These are phyloP conservation scores for Forbesichthys papilliferus DNA, from an alignment of 2,113 vertebrate genomes.

Conservation along the genomic window DNA sequence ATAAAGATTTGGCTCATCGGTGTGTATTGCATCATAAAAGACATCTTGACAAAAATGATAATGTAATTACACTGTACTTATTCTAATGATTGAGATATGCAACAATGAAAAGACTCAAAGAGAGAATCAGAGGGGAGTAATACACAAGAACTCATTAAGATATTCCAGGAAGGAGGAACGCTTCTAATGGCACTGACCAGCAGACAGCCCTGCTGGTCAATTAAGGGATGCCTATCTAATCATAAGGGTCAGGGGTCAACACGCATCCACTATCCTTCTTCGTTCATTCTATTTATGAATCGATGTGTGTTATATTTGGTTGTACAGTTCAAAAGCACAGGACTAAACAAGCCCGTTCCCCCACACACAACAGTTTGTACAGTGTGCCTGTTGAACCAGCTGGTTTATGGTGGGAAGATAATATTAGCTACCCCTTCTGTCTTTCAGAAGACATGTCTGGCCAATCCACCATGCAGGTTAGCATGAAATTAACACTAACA, in stretches of 20 bases:
- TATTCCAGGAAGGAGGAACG: conserved; percentile 56
- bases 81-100: conserved; percentile 6
- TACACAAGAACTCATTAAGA: conserved; percentile 32
- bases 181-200: conserved; percentile 46
- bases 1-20: too few relatives aligned
- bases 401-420: conserved; percentile 44
- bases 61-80: too few relatives aligned
- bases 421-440: conserved; percentile 32
- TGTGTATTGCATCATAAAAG: too few relatives aligned
- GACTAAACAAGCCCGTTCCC: background rate
- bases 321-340: background rate
- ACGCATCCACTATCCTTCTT: conserved; percentile 49
- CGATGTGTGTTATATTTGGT: conserved; percentile 4
- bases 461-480: background rate
- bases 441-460: conserved; percentile 40
- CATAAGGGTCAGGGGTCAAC: conserved; percentile 53
- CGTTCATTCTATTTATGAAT: conserved; percentile 38
- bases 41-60: too few relatives aligned
- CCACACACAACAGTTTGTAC: background rate
- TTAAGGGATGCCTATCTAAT: conserved; percentile 66
- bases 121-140: conserved; percentile 14
- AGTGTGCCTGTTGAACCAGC: conserved; percentile 29
- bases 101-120: conserved; percentile 21
- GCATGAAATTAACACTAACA: too few relatives aligned
- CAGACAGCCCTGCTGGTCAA: conserved; percentile 50